Conservation (phyloP, 1,140 invertebrate genomes). For the Akabosia matsudoensis region DNA sequence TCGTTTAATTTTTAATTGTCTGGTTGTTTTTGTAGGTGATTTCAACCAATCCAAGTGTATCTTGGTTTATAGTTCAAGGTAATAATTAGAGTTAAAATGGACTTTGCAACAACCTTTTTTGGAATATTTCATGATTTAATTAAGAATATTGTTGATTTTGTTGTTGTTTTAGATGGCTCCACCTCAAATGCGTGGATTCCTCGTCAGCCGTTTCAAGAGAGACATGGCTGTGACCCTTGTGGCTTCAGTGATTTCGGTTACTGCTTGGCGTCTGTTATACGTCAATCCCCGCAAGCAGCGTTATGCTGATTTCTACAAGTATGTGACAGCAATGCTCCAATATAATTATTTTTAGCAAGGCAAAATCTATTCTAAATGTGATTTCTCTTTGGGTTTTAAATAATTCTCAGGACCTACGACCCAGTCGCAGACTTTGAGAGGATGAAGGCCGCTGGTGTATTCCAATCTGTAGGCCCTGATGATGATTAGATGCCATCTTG, state of each 20-base stretch:
- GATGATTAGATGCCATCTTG: slow-evolving; percentile 33
- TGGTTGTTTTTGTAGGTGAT: background rate
- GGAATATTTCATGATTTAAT: too few relatives aligned
- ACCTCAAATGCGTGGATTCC: slow-evolving; percentile 59
- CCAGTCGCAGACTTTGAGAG: slow-evolving; percentile 51
- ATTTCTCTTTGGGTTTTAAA: slow-evolving; percentile 38
- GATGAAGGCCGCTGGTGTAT: slow-evolving; percentile 55
- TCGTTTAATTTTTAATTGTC: too few relatives aligned
- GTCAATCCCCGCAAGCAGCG: slow-evolving; percentile 58
- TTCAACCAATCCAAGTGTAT: background rate
- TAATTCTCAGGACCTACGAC: slow-evolving; percentile 56
- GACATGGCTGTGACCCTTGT: slow-evolving; percentile 56
- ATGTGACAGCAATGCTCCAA: slow-evolving; percentile 37
- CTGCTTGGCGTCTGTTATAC: slow-evolving; percentile 55
- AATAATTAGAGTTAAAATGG: background rate
- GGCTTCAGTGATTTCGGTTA: slow-evolving; percentile 51
- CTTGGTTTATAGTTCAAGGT: too few relatives aligned
- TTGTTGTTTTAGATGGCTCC: slow-evolving; percentile 13
- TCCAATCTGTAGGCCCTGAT: slow-evolving; percentile 50
- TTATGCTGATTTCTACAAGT: slow-evolving; percentile 69
- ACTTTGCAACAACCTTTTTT: background rate
- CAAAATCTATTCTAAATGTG: background rate
- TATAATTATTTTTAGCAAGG: background rate
- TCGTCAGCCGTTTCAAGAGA: slow-evolving; percentile 57
- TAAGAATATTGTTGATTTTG: background rate